A percentile compares a stretch with the other conserved stretches of the same genome.
Conservation (phyloP, 1,140 invertebrate species). For the Ceratosolen fusciceps region DNA sequence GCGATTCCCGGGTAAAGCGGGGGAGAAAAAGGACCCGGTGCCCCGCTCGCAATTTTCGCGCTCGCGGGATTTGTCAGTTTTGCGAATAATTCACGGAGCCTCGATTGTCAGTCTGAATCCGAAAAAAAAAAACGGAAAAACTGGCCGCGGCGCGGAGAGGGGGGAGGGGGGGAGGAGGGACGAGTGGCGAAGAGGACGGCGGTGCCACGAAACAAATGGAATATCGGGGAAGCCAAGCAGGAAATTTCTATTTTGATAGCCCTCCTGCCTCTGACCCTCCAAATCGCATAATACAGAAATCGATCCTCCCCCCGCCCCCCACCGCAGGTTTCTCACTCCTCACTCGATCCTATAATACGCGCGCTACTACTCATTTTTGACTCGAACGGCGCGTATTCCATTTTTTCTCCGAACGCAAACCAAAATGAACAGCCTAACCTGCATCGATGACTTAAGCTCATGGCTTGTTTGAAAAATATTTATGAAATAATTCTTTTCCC, state of each 20-base stretch:
- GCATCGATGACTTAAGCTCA: not conserved
- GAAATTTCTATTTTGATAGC: constrained; percentile 53
- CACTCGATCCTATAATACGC: not conserved
- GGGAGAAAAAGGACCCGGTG: not conserved
- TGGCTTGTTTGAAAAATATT: not conserved
- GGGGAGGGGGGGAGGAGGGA: too few species aligned
- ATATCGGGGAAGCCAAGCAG: constrained; percentile 49
- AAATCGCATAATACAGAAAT: constrained; percentile 30
- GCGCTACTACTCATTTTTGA: not conserved
- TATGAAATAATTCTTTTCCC: not conserved
- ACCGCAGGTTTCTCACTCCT: not conserved
- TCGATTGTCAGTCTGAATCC: constrained; percentile 34
- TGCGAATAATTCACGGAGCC: constrained; percentile 49
- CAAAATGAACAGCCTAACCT: not conserved
- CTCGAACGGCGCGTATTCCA: not conserved
- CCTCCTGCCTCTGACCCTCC: not conserved
- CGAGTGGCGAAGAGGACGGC: constrained; percentile 1
- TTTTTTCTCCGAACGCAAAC: not conserved
- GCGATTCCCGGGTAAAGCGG: not conserved
- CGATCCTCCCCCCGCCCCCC: constrained; percentile 2
- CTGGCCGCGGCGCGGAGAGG: too few species aligned
- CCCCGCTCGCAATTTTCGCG: constrained; percentile 16
- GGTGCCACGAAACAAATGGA: constrained; percentile 43
- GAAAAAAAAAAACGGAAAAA: not conserved
- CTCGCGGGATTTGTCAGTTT: constrained; percentile 24